Evolutionary conservation across 2,797 vertebrate genomes (phyloP), one percentile per base, ranked within the genome.

Genomic region (Enteromius unitaeniatus): DNA sequence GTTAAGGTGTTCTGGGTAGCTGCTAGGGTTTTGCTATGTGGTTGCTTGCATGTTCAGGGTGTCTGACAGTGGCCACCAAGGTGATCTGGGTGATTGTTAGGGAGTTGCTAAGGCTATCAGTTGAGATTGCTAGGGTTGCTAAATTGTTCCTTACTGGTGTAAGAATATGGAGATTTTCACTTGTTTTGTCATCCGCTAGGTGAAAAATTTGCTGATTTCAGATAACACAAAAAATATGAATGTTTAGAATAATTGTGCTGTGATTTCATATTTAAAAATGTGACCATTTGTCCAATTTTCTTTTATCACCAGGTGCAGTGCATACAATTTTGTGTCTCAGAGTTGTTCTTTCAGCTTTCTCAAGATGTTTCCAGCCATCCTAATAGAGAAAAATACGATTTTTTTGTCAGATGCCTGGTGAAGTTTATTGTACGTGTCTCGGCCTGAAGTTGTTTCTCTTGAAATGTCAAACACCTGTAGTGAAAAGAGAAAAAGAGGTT

Each of bases 381-480:
- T 45, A 47, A 58, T 17, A 19, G 31, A 19, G 31, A 80, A 68
- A 81, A 37, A 73, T 70, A 80, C 0, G 28, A 0, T 51, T 68
- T 68, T 65, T 55, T 73, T 45, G 37, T 74, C 80, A 75, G 78
- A 45, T 81, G 23, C 49, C 78, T 55, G 15, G n/a, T 58, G 49
- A 7, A 81, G 67, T 40, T 70, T 55, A 81, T 62, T 81, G 40
- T 28, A 49, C 7, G 2, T 21, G 40, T 73, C 23, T 73, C 53
- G 14, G 28, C 31, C 55, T 49, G 42, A 60, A 73, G 55, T 49
- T 73, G 53, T 73, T 73, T 73, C 69, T 47, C 14, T 55, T 51
- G 69, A 73, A 81, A 74, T 81, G 55, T 73, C 79, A 81, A 64
- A 74, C 55, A 81, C 67, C 67, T 60, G 67, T 55, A 42, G 79